phyloP scores from a whole-genome alignment of 2,113 vertebrate genomes.

The Muntiacus reevesi region DNA sequence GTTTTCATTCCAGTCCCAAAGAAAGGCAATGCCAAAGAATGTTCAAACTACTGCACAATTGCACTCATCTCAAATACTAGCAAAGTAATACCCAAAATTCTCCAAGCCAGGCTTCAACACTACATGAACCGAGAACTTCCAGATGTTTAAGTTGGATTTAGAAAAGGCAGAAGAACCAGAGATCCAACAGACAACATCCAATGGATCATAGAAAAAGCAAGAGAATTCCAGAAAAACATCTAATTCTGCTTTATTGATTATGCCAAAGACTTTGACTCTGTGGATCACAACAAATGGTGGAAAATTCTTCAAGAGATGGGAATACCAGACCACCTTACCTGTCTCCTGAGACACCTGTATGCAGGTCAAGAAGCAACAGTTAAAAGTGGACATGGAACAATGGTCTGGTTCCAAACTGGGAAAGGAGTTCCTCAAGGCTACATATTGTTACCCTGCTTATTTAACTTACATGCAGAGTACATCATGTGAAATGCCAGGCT shows the following conservation, averaged over 20 bases:
- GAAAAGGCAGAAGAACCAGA: neutral
- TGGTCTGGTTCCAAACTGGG: neutral
- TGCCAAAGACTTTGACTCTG: neutral
- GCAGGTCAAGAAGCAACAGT: neutral
- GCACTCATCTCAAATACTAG: neutral
- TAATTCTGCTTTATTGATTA: neutral
- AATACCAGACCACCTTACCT: neutral
- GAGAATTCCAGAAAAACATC: neutral
- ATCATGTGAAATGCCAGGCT: neutral
- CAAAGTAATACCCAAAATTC: neutral
- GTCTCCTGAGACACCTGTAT: neutral
- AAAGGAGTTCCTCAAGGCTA: neutral
- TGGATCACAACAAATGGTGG: neutral
- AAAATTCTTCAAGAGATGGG: neutral
- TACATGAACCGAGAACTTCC: neutral
- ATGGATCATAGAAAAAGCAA: neutral
- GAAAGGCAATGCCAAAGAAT: neutral
- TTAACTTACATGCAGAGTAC: neutral
- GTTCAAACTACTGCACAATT: neutral
- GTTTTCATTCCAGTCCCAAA: neutral
- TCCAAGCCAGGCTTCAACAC: neutral
- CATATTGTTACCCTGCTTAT: neutral
- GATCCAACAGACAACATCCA: neutral
- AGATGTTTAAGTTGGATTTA: neutral
- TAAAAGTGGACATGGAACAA: neutral